Evolutionary conservation across 2,888 invertebrate species (phyloP).

Genomic region (Clostera curtula): DNA sequence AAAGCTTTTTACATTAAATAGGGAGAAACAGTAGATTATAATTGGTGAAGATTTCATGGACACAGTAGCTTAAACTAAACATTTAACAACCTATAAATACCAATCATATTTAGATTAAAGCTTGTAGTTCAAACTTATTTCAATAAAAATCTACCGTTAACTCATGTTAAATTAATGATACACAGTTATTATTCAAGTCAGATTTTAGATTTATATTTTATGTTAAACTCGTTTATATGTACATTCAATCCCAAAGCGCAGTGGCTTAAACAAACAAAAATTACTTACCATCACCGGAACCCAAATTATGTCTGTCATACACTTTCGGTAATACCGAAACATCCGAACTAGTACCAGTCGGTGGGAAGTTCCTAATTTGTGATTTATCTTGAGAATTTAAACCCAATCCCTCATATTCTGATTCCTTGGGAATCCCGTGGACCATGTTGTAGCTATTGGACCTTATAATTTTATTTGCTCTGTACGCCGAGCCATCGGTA

Average conservation of each 20-base stretch:
- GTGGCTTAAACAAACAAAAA: constrained; percentile 12
- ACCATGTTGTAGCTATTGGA: constrained; percentile 48
- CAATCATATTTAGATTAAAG: too few species aligned
- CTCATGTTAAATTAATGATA: too few species aligned
- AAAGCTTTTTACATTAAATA: constrained; percentile 19
- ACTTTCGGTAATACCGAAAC: constrained; percentile 44
- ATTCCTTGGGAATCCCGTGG: constrained; percentile 42
- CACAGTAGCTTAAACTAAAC: background rate
- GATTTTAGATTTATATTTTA: too few species aligned
- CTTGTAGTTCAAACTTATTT: too few species aligned
- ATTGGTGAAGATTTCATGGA: background rate
- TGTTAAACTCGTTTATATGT: too few species aligned
- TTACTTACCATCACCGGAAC: constrained; percentile 62
- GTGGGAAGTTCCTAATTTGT: constrained; percentile 42
- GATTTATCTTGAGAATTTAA: constrained; percentile 39
- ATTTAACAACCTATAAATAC: too few species aligned
- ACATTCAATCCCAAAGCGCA: constrained; percentile 24
- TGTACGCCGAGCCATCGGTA: constrained; percentile 50
- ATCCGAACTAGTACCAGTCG: constrained; percentile 47
- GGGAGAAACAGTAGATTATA: constrained; percentile 6
- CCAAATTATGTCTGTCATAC: constrained; percentile 56
- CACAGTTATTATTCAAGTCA: too few species aligned
- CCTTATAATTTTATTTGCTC: constrained; percentile 62
- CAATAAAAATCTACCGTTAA: too few species aligned
- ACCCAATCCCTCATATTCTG: constrained; percentile 42